Evolutionary conservation across 92 coral and sea anemone genomes (phyloP), one percentile per base, ranked within the genome.

Genomic region (Siderastrea radians): DNA sequence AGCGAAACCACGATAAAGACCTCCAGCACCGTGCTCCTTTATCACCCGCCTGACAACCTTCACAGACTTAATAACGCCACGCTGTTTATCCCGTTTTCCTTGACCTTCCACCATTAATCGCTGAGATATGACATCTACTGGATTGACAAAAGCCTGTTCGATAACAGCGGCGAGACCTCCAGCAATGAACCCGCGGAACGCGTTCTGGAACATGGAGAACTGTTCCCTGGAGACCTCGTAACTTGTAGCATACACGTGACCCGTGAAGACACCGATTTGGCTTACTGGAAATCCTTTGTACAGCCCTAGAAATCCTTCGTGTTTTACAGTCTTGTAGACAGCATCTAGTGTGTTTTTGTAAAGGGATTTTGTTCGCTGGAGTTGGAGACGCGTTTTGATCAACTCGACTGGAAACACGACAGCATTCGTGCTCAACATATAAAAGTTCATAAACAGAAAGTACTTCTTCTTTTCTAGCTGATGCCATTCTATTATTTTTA

Each of bases 321-420:
- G 82, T 87, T 79, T 91, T 11, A 92, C 50, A 6, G 94, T 96
- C 86, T 91, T 96, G 70, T 61, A 84, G 66, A 95, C 83, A 3
- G 94, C 99, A 81, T 96, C 98, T 55, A 90, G 74, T 10, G 99
- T 96, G 86, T 89, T 93, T 70, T 88, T 95, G 81, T 96, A 95
- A 43, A 88, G 86, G 13, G 84, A 86, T 43, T 94, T 91, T 51
- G 84, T 84, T 69, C 93, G 95, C 86, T 96, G 99, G 5, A 96
- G 88, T 75, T 96, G 99, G 7, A 96, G 95, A 26, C 99, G 91
- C 3, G 98, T 95, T 66, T 94, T 95, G 44, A 95, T 94, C 64
- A 96, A 85, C 19, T 90, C 93, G 14, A 92, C 94, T 3, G 99
- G 99, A 75, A 78, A 96, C 6, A 93, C 73, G 0, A 91, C 78